Base-by-base conservation (phyloP, 2,888 invertebrate genomes). In the Pseudoips prasinana region DNA sequence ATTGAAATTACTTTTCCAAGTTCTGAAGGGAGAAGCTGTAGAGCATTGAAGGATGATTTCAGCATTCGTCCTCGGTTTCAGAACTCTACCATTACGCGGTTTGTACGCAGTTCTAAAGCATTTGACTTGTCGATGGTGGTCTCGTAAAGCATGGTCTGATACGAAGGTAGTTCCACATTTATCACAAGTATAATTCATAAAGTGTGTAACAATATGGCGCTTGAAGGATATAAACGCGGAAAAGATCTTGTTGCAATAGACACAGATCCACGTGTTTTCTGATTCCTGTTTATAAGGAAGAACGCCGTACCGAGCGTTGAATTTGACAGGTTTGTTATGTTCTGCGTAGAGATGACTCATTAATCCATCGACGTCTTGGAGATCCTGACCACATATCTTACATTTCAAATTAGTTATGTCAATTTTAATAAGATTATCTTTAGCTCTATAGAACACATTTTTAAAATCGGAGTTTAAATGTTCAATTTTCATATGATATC, bases 1-100 rank as follows among this genome's bases (percentile, higher is more conserved):
- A 46, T 80, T 84, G 33, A 87, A 86, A 46, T 86, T 83, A 38
- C 72, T 81, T 45, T 80, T 83, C 86, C 86, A 87, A 1, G 85
- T 86, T 29, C 87, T 63, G 37, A 88, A 88, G 0, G 88, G 88
- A 24, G 73, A 77, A 0, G 79, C 87, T 0, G 88, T 83, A 0
- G 87, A 85, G 46, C 76, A 84, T 48, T 85, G 82, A 0, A 88
- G 55, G 25, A 88, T 83, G 1, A 87, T 82, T 48, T 84, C 83
- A 0, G 88, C 88, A 41, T 87, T 87, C 1, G 64, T 74, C 8
- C 88, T 68, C 3, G 82, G 80, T 25, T 71, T 74, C 46, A 81
- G 56, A 0, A 73, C 76, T 10, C 69, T 67, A 0, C 85, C 85
- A 27, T 87, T 86, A 0, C 87, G 71, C 9, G 86, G 74, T 44